These are phyloP conservation scores for Gymnoscopelus microlampas DNA, from an alignment of 2,797 vertebrate genomes.

Conservation along the genomic window DNA sequence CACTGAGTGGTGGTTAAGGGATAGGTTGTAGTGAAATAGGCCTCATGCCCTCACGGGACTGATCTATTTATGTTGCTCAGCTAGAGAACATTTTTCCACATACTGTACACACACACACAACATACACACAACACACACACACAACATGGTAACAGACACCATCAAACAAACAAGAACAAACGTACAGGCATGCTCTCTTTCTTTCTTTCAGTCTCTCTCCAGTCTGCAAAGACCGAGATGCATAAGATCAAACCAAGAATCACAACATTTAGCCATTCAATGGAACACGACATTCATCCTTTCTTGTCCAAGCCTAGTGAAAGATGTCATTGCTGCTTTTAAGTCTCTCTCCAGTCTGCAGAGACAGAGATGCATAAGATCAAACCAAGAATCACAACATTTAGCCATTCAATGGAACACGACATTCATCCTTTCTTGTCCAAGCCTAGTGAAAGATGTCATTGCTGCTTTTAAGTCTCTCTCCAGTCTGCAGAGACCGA, in stretches of 20 bases:
- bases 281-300: slow-evolving; percentile 18
- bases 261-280: slow-evolving; percentile 35
- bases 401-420: slow-evolving; percentile 26
- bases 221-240: slow-evolving; percentile 14
- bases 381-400: slow-evolving; percentile 30
- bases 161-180: not conserved
- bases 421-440: slow-evolving; percentile 15
- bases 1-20: not conserved
- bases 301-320: slow-evolving; percentile 1
- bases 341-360: slow-evolving; percentile 8
- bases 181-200: not conserved
- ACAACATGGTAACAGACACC: too few species aligned
- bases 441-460: not conserved
- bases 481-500: slow-evolving; percentile 12
- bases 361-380: slow-evolving; percentile 20
- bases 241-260: slow-evolving; percentile 23
- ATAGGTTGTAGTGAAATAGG: slow-evolving; percentile 5
- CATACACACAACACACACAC: slow-evolving; percentile 15
- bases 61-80: slow-evolving; percentile 42
- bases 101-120: not conserved
- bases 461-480: not conserved
- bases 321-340: not conserved
- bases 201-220: slow-evolving; percentile 16
- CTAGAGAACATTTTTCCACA: slow-evolving; percentile 38
- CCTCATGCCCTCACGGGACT: slow-evolving; percentile 30